Conservation (phyloP, 2,888 invertebrate species). For the Anthoptus insignis region DNA sequence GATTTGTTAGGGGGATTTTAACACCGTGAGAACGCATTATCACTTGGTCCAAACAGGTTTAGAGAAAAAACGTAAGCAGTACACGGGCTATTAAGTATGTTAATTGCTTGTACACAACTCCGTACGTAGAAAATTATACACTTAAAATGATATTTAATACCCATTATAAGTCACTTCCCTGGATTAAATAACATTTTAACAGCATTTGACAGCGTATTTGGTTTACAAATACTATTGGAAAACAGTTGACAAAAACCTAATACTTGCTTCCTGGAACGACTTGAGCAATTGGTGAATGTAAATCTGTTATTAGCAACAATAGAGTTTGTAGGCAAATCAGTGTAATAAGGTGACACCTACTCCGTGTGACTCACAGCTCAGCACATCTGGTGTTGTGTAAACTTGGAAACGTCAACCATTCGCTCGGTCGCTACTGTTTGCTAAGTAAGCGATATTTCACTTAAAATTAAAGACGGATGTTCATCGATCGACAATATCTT, state of each 20-base stretch:
- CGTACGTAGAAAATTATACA: slow-evolving; percentile 2
- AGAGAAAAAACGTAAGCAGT: neutral
- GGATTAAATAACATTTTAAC: neutral
- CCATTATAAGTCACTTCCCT: neutral
- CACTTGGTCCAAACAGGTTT: slow-evolving; percentile 6
- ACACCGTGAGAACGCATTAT: slow-evolving; percentile 15
- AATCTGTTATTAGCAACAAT: slow-evolving; percentile 48
- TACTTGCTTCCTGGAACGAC: slow-evolving; percentile 10
- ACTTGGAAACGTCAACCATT: slow-evolving; percentile 26
- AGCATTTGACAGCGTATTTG: neutral
- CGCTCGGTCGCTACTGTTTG: slow-evolving; percentile 1
- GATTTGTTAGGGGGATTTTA: slow-evolving; percentile 2
- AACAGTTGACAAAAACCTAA: slow-evolving; percentile 1
- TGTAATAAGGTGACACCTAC: slow-evolving; percentile 60
- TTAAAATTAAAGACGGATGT: no score
- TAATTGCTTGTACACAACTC: neutral
- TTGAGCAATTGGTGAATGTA: slow-evolving; percentile 37
- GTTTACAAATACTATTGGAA: neutral
- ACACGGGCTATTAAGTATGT: slow-evolving; percentile 23
- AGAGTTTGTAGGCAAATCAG: slow-evolving; percentile 37
- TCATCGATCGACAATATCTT: no score
- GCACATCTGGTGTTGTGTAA: slow-evolving; percentile 70
- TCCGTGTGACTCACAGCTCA: slow-evolving; percentile 71
- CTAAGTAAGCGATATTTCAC: slow-evolving; percentile 1
- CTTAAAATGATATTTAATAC: neutral